phyloP scores from a whole-genome alignment of 2,113 vertebrate species.

The Syngnathus scovelli region DNA sequence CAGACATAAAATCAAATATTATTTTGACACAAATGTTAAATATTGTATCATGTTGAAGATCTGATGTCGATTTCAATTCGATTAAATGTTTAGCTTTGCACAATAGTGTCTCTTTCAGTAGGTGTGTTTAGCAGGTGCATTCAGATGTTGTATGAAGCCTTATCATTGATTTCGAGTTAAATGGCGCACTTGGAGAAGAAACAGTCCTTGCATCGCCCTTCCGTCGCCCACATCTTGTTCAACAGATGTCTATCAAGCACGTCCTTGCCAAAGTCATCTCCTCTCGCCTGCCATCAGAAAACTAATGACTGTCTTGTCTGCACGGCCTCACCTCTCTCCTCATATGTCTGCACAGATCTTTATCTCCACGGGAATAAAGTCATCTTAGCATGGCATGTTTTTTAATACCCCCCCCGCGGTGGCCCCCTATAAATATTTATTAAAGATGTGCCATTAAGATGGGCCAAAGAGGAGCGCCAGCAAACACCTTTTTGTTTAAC shows the following conservation, averaged over 20 bases:
- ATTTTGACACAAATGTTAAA: background rate
- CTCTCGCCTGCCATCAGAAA: slow-evolving; percentile 40
- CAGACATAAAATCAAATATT: background rate
- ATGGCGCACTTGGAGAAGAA: background rate
- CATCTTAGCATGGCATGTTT: slow-evolving; percentile 67
- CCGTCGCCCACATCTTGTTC: slow-evolving; percentile 15
- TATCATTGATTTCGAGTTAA: background rate
- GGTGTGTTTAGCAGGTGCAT: background rate
- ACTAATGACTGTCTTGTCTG: slow-evolving; percentile 40
- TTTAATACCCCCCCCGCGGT: slow-evolving; percentile 51
- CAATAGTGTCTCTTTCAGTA: background rate
- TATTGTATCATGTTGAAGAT: background rate
- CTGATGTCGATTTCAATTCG: background rate
- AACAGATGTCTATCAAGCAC: slow-evolving; percentile 35
- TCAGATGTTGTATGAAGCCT: background rate
- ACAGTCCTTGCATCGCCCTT: slow-evolving; percentile 11
- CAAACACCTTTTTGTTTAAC: slow-evolving; percentile 68
- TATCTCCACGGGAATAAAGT: slow-evolving; percentile 60
- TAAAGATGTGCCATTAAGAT: slow-evolving; percentile 66
- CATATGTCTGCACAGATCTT: slow-evolving; percentile 43
- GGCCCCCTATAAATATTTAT: slow-evolving; percentile 71
- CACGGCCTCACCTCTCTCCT: slow-evolving; percentile 21
- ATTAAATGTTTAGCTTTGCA: background rate
- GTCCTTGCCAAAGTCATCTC: slow-evolving; percentile 59
- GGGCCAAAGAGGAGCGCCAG: slow-evolving; percentile 45